Conservation (phyloP, 2,797 vertebrate species). For the Acrossocheilus fasciatus region DNA sequence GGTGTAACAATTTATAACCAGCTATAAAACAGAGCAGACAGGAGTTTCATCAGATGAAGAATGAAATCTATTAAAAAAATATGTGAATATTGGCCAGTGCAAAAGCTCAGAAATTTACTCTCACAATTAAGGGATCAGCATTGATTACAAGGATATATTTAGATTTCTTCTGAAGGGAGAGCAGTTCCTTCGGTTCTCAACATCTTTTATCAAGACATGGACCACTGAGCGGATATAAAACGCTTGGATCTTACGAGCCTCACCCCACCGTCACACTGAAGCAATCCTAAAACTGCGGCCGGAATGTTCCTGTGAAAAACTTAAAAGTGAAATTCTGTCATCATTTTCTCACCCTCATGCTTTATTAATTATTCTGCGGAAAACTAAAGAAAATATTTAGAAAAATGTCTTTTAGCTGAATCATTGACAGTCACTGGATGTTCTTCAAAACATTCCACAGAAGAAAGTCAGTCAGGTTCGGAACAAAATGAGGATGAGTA, state of each 20-base stretch:
- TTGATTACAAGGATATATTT: background rate
- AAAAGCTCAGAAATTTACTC: no score
- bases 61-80: conserved; percentile 12
- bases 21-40: background rate
- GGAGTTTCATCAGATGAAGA: background rate
- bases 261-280: background rate
- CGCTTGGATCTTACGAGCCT: background rate
- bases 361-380: background rate
- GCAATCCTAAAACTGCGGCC: background rate
- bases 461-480: background rate
- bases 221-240: conserved; percentile 3
- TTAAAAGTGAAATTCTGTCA: background rate
- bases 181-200: background rate
- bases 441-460: background rate
- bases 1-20: background rate
- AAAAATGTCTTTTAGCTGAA: background rate
- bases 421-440: background rate
- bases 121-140: background rate
- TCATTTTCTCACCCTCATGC: background rate
- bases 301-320: background rate
- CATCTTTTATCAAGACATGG: background rate
- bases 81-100: background rate
- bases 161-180: background rate
- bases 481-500: background rate
- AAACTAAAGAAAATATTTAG: background rate